Evolutionary conservation across 1,140 invertebrate genomes (phyloP), one percentile per base, ranked within the genome.

Genomic region (Diploscapter pachys): DNA sequence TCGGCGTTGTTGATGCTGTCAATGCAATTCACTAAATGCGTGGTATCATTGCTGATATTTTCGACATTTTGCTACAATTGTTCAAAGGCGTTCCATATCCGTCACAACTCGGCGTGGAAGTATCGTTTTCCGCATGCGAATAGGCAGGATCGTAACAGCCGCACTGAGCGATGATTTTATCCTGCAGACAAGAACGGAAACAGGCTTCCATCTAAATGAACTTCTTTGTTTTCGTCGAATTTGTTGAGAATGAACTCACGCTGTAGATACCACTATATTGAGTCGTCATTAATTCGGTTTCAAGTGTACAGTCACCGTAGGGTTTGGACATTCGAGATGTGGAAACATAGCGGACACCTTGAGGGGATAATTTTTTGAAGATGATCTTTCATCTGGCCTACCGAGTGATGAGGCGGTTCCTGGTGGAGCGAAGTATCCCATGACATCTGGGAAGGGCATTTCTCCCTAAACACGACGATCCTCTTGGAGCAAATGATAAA

Each of bases 101-200:
- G 9, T 13, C 54, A 70, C 66, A 75, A 2, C 70, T 63, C 3
- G 73, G 31, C 31, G 31, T 31, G 1, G 31, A 48, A 3, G 75
- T 71, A 0, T 70, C 53, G 55, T 72, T 65, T 5, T 55, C 52
- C 0, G 75, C 79, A 50, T 73, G 71, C 3, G 73, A 55, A 57
- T 66, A 81, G 0, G 66, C 51, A 2, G 80, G 80, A 64, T 80
- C 73, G 63, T 81, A 81, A 59, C 80, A 81, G 57, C 73, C 77
- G 64, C 80, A 81, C 55, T 64, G 49, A 2, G 11, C 61, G 9
- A 81, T 80, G n/a, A 81, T 81, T 67, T 75, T 78, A 51, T 81
- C 73, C 56, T 81, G 80, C 62, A 81, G 62, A 69, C 80, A 81
- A 66, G 71, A 76, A 11, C 80, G 79, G 63, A 81, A 73, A 66